These are phyloP conservation scores for Chaetophractus vellerosus DNA, from an alignment of 2,797 vertebrate species.

Conservation along the genomic window DNA sequence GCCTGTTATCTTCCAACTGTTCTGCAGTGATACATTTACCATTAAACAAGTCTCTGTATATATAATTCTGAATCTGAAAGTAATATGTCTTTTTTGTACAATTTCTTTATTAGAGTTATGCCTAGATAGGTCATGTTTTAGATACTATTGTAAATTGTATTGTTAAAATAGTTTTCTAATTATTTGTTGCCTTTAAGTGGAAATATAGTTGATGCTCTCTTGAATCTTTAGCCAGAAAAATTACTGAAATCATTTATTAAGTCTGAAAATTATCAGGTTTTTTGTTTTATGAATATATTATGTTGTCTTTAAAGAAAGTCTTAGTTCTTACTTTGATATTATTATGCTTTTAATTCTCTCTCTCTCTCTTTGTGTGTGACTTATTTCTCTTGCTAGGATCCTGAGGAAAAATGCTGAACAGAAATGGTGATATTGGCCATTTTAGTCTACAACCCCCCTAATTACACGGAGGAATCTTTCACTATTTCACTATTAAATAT, in stretches of 20 bases:
- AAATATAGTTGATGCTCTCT: constrained; percentile 24
- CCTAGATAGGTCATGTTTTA: background rate
- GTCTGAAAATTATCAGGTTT: constrained; percentile 8
- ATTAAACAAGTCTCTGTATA: background rate
- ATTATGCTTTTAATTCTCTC: constrained; percentile 18
- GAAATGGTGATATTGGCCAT: background rate
- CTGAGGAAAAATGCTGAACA: background rate
- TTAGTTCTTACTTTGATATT: constrained; percentile 22
- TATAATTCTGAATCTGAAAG: constrained; percentile 13
- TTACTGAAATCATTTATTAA: constrained; percentile 15
- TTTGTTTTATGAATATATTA: background rate
- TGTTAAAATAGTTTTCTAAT: constrained; percentile 39
- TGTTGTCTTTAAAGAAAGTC: background rate
- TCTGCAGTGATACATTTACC: background rate
- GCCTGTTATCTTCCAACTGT: background rate
- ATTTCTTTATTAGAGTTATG: background rate
- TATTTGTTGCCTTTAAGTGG: constrained; percentile 9
- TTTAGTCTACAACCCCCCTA: background rate
- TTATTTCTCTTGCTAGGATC: background rate
- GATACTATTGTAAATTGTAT: background rate
- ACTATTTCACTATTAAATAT: background rate
- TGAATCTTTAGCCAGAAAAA: background rate
- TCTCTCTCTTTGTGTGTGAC: background rate
- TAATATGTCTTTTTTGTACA: too few species aligned
- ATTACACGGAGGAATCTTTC: background rate